Conservation (phyloP, 2,888 invertebrate genomes). For the Heliconius ismenius region DNA sequence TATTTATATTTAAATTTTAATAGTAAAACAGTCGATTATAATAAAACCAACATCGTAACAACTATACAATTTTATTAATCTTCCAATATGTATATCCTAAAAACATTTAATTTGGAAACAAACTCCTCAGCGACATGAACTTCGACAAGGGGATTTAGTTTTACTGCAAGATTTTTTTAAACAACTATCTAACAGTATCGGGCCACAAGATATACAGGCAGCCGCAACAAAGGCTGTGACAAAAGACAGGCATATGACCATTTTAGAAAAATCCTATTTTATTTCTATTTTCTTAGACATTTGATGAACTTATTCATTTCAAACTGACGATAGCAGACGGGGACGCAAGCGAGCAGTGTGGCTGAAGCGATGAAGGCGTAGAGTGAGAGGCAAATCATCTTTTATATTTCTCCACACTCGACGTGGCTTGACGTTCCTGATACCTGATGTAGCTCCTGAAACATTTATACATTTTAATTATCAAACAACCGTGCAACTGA, state of each 20-base stretch:
- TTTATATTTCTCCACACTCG: conserved; percentile 44
- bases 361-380: conserved; percentile 71
- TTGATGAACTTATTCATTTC: conserved; percentile 60
- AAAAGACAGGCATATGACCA: conserved; percentile 62
- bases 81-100: not conserved
- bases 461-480: not conserved
- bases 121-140: conserved; percentile 56
- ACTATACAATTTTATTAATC: not conserved
- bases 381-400: conserved; percentile 75
- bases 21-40: no score
- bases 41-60: not conserved
- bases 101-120: conserved; percentile 26
- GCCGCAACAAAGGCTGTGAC: conserved; percentile 57
- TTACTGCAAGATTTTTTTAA: conserved; percentile 43
- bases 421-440: not conserved
- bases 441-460: conserved; percentile 14
- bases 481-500: not conserved
- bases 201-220: conserved; percentile 58
- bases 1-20: no score
- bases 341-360: conserved; percentile 68
- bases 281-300: conserved; percentile 59
- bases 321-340: conserved; percentile 66
- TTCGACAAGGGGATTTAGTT: conserved; percentile 50
- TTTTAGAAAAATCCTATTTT: conserved; percentile 50
- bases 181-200: conserved; percentile 55